A percentile compares a stretch with the other conserved stretches of the same genome.
Evolutionary conservation across 2,113 vertebrate genomes (phyloP).

Genomic region (Psettodes erumei): DNA sequence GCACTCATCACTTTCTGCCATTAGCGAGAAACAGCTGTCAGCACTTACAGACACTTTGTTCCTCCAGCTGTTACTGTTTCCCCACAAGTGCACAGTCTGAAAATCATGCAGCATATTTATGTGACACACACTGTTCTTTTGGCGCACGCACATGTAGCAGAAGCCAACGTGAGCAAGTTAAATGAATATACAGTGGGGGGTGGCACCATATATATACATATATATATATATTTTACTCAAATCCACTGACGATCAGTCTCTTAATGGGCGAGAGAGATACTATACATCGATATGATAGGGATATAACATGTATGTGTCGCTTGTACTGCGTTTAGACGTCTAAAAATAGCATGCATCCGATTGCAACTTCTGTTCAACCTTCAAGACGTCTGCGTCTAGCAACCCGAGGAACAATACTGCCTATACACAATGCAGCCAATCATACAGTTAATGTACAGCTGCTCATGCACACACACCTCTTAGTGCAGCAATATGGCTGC

Average conservation of each 20-base stretch:
- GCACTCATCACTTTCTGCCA: constrained; percentile 20
- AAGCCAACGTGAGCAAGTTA: neutral
- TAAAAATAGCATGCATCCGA: constrained; percentile 17
- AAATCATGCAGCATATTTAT: neutral
- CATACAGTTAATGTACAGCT: neutral
- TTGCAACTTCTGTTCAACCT: constrained; percentile 23
- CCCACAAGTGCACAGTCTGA: neutral
- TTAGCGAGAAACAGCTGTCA: constrained; percentile 49
- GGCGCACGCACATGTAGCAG: neutral
- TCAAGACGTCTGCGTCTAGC: neutral
- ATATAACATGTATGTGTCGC: neutral
- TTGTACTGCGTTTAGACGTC: neutral
- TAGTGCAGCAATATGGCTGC: neutral
- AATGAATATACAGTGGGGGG: neutral
- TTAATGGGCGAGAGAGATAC: too few species aligned
- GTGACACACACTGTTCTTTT: neutral
- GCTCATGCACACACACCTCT: neutral
- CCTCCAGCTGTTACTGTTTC: constrained; percentile 43
- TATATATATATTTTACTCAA: too few species aligned
- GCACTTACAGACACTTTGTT: constrained; percentile 30
- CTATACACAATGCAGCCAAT: neutral
- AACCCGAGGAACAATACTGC: neutral
- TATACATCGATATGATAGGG: too few species aligned
- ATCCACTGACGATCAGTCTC: neutral
- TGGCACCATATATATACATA: neutral